phyloP scores from a whole-genome alignment of 2,888 invertebrate species.

The Chirona hameri region DNA sequence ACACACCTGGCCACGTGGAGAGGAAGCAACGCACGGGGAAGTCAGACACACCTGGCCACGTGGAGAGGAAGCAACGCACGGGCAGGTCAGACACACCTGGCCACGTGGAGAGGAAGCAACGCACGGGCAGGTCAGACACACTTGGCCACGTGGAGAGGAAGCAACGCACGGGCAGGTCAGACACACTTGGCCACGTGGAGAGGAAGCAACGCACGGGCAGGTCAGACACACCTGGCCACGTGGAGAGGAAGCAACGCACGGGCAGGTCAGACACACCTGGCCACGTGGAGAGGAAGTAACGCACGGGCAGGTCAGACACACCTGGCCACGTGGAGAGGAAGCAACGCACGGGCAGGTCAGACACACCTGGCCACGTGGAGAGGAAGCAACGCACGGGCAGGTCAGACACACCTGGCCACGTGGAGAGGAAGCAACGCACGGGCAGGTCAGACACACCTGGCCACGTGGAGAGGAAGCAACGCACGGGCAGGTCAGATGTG shows the following conservation, averaged over 20 bases:
- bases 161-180: constrained; percentile 24
- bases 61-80: neutral
- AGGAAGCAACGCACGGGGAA: neutral
- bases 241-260: neutral
- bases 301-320: constrained; percentile 40
- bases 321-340: neutral
- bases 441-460: constrained; percentile 40
- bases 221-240: constrained; percentile 40
- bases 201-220: neutral
- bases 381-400: neutral
- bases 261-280: constrained; percentile 40
- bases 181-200: constrained; percentile 39
- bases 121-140: constrained; percentile 40
- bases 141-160: neutral
- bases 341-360: constrained; percentile 24
- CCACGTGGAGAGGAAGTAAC: neutral
- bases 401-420: constrained; percentile 40
- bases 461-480: neutral
- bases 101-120: neutral
- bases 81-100: constrained; percentile 40
- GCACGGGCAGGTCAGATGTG: neutral
- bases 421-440: neutral
- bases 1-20: constrained; percentile 39
- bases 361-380: constrained; percentile 39
- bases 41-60: constrained; percentile 40